Conservation (phyloP, 2,113 vertebrate genomes). For the Takifugu flavidus region DNA sequence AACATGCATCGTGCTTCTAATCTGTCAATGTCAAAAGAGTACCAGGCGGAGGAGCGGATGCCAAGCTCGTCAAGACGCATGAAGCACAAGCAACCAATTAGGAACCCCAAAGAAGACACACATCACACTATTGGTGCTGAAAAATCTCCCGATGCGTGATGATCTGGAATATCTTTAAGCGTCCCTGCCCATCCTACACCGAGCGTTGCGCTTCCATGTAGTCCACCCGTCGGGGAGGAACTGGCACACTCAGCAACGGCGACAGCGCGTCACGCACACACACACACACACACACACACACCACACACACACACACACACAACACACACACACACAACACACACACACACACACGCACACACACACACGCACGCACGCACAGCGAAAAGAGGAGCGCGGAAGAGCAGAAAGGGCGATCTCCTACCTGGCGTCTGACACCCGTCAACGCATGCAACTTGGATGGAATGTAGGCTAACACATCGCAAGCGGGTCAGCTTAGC, state of each 20-base stretch:
- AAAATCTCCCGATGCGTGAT: slow-evolving; percentile 38
- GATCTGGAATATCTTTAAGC: slow-evolving; percentile 43
- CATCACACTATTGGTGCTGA: slow-evolving; percentile 21
- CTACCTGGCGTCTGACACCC: slow-evolving; percentile 71
- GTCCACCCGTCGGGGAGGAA: slow-evolving; percentile 28
- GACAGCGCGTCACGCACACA: too few relatives aligned
- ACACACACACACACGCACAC: too few relatives aligned
- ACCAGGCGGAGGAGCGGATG: slow-evolving; percentile 14
- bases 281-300: too few relatives aligned
- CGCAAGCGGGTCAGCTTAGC: slow-evolving; percentile 52
- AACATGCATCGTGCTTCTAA: slow-evolving; percentile 25
- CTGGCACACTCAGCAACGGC: slow-evolving; percentile 23
- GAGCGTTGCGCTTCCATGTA: slow-evolving; percentile 42
- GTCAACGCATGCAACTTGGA: slow-evolving; percentile 66
- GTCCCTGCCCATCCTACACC: slow-evolving; percentile 51
- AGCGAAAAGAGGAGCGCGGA: not conserved
- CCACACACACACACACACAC: not conserved
- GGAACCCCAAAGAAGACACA: slow-evolving; percentile 16
- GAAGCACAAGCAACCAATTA: slow-evolving; percentile 14
- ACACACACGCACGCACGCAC: too few relatives aligned
- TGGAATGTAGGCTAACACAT: slow-evolving; percentile 60
- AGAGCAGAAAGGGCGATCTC: slow-evolving; percentile 27
- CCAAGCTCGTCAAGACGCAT: slow-evolving; percentile 23
- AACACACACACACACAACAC: not conserved
- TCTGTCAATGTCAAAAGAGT: slow-evolving; percentile 58